Conservation (phyloP, 2,113 vertebrate species). For the Callipepla californica region DNA sequence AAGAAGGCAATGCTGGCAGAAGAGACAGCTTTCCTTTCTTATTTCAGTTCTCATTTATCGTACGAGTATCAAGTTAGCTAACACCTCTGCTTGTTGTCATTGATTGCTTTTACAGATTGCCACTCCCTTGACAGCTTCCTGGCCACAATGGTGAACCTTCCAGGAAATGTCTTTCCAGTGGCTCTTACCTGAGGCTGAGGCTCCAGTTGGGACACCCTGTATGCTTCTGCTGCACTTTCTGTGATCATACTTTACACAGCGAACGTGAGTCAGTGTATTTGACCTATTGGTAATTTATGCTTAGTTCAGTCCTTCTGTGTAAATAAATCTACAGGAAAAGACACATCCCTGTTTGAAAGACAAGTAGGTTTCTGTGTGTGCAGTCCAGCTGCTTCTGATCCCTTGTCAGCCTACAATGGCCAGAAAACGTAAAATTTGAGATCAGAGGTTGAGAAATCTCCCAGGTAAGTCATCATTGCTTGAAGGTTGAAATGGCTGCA, state of each 20-base stretch:
- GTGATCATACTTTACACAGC: not conserved
- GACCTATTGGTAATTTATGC: not conserved
- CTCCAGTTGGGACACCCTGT: not conserved
- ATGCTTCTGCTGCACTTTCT: not conserved
- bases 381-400: not conserved
- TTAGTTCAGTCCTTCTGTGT: not conserved
- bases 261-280: not conserved
- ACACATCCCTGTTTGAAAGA: not conserved
- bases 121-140: not conserved
- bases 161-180: not conserved
- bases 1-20: not conserved
- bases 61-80: not conserved
- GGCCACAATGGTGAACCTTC: not conserved
- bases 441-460: not conserved
- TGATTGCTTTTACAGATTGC: not conserved
- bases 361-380: not conserved
- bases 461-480: not conserved
- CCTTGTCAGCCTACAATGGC: not conserved
- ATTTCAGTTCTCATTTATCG: not conserved
- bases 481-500: not conserved
- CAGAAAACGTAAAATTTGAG: not conserved
- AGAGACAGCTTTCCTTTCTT: not conserved
- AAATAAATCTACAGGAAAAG: not conserved
- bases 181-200: not conserved
- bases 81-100: not conserved